Evolutionary conservation across 1,140 invertebrate genomes (phyloP), one percentile per base, ranked within the genome.

Genomic region (Drosophila lacertosa): DNA sequence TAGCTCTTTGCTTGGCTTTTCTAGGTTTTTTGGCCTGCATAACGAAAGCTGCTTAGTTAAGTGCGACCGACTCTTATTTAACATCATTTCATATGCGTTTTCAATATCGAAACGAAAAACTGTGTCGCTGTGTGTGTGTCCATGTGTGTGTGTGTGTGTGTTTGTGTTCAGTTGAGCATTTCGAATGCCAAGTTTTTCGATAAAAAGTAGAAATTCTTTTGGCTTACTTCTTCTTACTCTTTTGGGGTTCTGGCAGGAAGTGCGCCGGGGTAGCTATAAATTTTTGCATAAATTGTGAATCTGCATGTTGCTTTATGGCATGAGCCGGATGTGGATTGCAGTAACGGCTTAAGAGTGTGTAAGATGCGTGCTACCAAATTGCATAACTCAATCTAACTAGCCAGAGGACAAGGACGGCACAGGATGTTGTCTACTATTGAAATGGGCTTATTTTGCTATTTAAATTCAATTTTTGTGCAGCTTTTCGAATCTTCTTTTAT

Each of bases 201-300:
- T 77, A 80, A 77, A 66, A 84, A 75, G 77, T 42, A 82, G 63
- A 55, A 60, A 64, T 72, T 81, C 55, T 69, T 72, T 69, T 18
- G 33, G 69, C 16, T 68, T 55, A 35, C 55, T 37, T 24, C 64
- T 13, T 16, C 44, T 42, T 57, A 50, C n/a, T 54, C 40, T 63
- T 55, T 18, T 3, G 33, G 33, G 20, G n/a, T n/a, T 11, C 42
- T 47, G n/a, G 29, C 39, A 86, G 80, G 81, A 84, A 86, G 80
- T 84, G 60, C 63, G 63, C 60, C 64, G 60, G 65, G 64, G 40
- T 55, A 60, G 73, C 81, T 50, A 86, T 84, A 84, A 77, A 84
- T 84, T 84, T 84, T 75, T 84, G 81, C 80, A 84, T 84, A 84
- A 84, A 86, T 84, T 81, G 69, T 74, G 77, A 58, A 53, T 77